Evolutionary conservation across 1,140 invertebrate species (phyloP).

Genomic region (Brachionus plicatilis): DNA sequence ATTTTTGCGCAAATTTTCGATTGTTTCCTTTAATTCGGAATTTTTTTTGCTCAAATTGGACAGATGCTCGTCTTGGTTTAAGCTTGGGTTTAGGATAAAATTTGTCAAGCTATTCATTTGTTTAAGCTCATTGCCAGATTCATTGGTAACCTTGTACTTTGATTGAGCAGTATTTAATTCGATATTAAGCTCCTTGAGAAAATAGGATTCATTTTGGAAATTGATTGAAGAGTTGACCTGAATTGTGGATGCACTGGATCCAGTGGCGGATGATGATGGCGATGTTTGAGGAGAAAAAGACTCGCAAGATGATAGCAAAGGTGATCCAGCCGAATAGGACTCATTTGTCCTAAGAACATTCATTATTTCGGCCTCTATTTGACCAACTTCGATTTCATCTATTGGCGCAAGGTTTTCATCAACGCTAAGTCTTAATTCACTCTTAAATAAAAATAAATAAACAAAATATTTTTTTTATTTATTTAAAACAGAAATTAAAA

Average conservation of each 20-base stretch:
- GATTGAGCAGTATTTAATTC: neutral
- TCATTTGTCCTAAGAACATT: neutral
- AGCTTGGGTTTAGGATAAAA: neutral
- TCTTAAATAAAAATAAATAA: neutral
- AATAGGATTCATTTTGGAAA: neutral
- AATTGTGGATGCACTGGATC: neutral
- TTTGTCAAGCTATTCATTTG: neutral
- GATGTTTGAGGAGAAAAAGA: neutral
- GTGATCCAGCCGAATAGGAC: neutral
- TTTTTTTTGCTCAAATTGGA: neutral
- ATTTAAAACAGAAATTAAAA: neutral
- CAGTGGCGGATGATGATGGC: neutral
- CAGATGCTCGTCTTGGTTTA: neutral
- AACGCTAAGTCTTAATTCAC: neutral
- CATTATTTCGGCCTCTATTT: slow-evolving; percentile 12
- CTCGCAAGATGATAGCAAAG: neutral
- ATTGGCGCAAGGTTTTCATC: neutral
- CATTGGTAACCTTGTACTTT: neutral
- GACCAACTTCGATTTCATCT: neutral
- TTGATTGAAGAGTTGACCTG: neutral
- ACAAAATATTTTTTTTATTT: too few relatives aligned
- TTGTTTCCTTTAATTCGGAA: neutral
- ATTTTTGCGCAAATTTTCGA: neutral
- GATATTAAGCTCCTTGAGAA: neutral
- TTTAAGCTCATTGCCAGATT: neutral